These are phyloP conservation scores for Sebastes reedi DNA, from an alignment of 2,797 vertebrate genomes.

Conservation along the genomic window DNA sequence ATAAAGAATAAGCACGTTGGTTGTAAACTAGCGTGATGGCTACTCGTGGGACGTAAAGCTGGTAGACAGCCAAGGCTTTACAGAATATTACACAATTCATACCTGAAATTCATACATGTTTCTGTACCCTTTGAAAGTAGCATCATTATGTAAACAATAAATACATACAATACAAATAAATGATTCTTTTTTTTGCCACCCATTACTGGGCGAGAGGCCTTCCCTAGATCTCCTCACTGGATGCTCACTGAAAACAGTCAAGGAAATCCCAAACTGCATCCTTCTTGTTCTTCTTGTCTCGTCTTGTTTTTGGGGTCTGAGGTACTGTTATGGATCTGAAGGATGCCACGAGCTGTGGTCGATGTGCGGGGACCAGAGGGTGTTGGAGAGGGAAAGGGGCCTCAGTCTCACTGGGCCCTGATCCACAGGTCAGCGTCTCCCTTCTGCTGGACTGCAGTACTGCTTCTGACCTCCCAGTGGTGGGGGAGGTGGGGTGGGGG, in stretches of 20 bases:
- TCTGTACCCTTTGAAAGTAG: conserved; percentile 81
- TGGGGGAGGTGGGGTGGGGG: not conserved
- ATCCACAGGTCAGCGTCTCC: conserved; percentile 40
- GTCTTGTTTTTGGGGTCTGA: conserved; percentile 48
- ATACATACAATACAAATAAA: conserved; percentile 69
- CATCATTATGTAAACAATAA: conserved; percentile 86
- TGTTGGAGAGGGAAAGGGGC: conserved; percentile 1
- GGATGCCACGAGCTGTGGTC: conserved; percentile 36
- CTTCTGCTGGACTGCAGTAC: conserved; percentile 25
- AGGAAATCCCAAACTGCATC: conserved; percentile 35
- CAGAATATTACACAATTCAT: conserved; percentile 66
- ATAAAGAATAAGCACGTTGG: conserved; percentile 61
- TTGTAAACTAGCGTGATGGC: conserved; percentile 75
- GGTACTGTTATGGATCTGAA: conserved; percentile 52
- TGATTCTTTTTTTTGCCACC: conserved; percentile 35
- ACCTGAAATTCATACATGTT: conserved; percentile 73
- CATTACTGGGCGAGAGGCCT: conserved; percentile 35
- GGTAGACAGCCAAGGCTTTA: conserved; percentile 70
- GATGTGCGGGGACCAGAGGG: conserved; percentile 29
- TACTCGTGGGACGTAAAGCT: conserved; percentile 63
- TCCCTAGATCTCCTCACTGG: conserved; percentile 21
- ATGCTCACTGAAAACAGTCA: conserved; percentile 22
- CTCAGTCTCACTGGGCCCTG: conserved; percentile 38
- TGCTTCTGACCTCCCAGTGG: conserved; percentile 25
- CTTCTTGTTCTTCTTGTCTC: conserved; percentile 38